Evolutionary conservation across 2,797 vertebrate species (phyloP).

Genomic region (Parambassis ranga): DNA sequence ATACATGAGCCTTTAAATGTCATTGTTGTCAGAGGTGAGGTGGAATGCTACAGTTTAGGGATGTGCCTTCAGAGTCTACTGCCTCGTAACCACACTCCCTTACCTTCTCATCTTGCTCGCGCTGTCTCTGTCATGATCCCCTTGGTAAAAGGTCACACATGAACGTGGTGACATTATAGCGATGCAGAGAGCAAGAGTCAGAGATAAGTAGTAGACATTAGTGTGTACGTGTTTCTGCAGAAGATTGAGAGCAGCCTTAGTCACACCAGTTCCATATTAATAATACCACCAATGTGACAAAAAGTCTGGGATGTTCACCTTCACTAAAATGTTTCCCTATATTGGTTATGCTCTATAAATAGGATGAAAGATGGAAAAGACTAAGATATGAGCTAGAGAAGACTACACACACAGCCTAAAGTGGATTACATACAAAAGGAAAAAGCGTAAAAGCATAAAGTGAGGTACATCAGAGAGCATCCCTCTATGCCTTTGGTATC

Average conservation of each 20-base stretch:
- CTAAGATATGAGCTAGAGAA: neutral
- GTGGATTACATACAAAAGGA: neutral
- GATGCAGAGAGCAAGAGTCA: conserved; percentile 1
- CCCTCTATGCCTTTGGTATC: conserved; percentile 15
- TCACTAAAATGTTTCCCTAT: neutral
- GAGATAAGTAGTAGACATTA: conserved; percentile 17
- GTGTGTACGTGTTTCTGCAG: conserved; percentile 10
- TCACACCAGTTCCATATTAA: neutral
- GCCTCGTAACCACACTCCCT: neutral
- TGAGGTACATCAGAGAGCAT: conserved; percentile 23
- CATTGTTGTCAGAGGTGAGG: conserved; percentile 32
- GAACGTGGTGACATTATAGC: conserved; percentile 12
- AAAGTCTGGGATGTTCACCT: neutral
- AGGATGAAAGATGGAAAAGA: neutral
- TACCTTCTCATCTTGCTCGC: conserved; percentile 1
- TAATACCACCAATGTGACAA: neutral
- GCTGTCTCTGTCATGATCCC: conserved; percentile 8
- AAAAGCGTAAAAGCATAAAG: conserved; percentile 4
- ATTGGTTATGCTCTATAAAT: neutral
- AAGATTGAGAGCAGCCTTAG: conserved; percentile 5
- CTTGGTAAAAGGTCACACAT: conserved; percentile 24
- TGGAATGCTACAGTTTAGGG: conserved; percentile 38
- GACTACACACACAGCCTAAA: conserved; percentile 8
- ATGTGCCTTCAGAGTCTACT: conserved; percentile 29
- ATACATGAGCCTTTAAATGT: conserved; percentile 16